A percentile compares a stretch with the other conserved stretches of the same genome.
Evolutionary conservation across 2,797 vertebrate species (phyloP).

Genomic region (Rhabdomys pumilio): DNA sequence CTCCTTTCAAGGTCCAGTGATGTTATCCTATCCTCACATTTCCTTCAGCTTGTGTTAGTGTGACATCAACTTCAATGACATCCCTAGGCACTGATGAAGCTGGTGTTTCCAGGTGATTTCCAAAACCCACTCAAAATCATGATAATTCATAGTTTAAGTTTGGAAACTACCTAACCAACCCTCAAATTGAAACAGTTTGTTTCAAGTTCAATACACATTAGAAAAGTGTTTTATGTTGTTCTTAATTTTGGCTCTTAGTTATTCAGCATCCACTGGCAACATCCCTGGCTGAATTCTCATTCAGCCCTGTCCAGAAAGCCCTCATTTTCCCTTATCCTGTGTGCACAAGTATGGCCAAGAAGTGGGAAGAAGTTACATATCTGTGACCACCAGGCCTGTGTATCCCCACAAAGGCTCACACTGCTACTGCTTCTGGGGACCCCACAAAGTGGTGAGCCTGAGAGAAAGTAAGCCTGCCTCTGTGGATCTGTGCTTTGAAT

Average conservation of each 20-base stretch:
- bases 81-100: slow-evolving; percentile 7
- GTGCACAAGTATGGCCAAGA: neutral
- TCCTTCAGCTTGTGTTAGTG: neutral
- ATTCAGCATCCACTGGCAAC: neutral
- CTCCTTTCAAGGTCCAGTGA: neutral
- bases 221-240: slow-evolving; percentile 14
- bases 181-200: slow-evolving; percentile 46
- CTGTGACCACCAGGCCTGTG: neutral
- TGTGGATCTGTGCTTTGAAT: neutral
- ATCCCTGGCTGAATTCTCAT: neutral
- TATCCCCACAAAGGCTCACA: neutral
- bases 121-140: slow-evolving; percentile 54
- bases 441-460: neutral
- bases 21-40: neutral
- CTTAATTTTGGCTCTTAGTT: slow-evolving; percentile 38
- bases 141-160: slow-evolving; percentile 20
- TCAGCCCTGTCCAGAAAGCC: neutral
- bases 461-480: neutral
- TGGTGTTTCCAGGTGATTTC: slow-evolving; percentile 60
- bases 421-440: neutral
- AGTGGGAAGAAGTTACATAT: neutral
- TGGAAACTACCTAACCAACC: slow-evolving; percentile 63
- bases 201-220: neutral
- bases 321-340: neutral
- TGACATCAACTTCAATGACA: slow-evolving; percentile 10